Evolutionary conservation across 2,113 vertebrate species (phyloP).

Genomic region (Podiceps cristatus): DNA sequence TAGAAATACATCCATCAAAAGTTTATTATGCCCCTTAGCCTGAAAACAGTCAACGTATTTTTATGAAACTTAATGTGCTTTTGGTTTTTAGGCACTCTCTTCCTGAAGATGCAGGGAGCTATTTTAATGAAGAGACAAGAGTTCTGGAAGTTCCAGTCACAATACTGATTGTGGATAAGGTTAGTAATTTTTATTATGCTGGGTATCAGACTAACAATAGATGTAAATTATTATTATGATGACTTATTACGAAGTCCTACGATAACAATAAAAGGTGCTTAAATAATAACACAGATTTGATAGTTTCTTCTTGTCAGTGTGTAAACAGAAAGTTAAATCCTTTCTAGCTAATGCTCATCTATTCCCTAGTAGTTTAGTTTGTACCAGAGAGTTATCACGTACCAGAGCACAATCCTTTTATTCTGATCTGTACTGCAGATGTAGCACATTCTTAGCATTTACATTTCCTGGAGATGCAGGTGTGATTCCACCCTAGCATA

Average conservation of each 20-base stretch:
- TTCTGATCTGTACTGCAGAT: neutral
- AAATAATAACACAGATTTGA: neutral
- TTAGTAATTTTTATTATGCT: conserved; percentile 37
- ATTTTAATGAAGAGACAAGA: conserved; percentile 84
- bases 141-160: conserved; percentile 87
- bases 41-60: neutral
- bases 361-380: neutral
- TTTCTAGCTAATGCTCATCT: neutral
- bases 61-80: neutral
- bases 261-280: neutral
- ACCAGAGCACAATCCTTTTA: neutral
- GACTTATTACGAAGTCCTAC: neutral
- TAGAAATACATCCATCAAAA: neutral
- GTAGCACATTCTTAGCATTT: neutral
- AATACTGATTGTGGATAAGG: conserved; percentile 85
- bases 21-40: neutral
- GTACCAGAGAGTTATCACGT: neutral
- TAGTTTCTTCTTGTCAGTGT: neutral
- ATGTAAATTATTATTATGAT: neutral
- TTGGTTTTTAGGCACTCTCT: conserved; percentile 80
- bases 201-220: neutral
- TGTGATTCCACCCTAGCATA: neutral
- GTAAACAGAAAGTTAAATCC: neutral
- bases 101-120: conserved; percentile 80
- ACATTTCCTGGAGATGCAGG: neutral